Evolutionary conservation across 2,797 vertebrate genomes (phyloP).

Genomic region (Mormyrops attenuatus): DNA sequence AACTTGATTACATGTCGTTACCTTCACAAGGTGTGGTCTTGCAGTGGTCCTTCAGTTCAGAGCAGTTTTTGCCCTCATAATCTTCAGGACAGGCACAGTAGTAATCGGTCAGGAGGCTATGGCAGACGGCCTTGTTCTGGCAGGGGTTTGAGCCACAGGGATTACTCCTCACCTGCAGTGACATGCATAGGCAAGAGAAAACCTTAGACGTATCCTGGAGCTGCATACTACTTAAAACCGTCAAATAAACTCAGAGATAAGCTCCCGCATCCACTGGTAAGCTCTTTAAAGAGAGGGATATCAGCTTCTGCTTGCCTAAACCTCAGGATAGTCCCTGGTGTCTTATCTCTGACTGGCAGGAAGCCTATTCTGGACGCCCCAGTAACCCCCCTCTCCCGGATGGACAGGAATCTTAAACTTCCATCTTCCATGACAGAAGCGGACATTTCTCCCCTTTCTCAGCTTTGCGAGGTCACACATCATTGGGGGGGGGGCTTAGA

Average conservation of each 20-base stretch:
- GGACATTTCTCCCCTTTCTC: conserved; percentile 11
- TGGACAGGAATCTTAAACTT: neutral
- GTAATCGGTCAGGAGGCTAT: conserved; percentile 71
- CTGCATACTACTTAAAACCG: neutral
- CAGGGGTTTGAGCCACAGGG: conserved; percentile 82
- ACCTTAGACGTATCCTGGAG: neutral
- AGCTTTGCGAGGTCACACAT: conserved; percentile 28
- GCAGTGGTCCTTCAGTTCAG: conserved; percentile 82
- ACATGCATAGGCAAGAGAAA: neutral
- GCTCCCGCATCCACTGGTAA: neutral
- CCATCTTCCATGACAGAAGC: neutral
- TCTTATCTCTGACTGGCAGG: neutral
- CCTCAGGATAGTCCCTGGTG: neutral
- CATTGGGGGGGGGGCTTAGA: conserved; percentile 38
- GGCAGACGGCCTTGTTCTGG: conserved; percentile 79
- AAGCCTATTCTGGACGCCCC: neutral
- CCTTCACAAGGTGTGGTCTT: conserved; percentile 82
- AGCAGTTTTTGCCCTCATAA: conserved; percentile 85
- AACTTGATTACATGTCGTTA: conserved; percentile 34
- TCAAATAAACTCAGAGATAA: neutral
- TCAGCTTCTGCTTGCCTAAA: conserved; percentile 12
- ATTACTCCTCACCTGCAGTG: conserved; percentile 69
- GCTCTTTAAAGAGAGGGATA: conserved; percentile 4
- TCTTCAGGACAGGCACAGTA: conserved; percentile 83
- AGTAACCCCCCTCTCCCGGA: neutral